Conservation (phyloP, 2,888 invertebrate species). For the Oligia strigilis region DNA sequence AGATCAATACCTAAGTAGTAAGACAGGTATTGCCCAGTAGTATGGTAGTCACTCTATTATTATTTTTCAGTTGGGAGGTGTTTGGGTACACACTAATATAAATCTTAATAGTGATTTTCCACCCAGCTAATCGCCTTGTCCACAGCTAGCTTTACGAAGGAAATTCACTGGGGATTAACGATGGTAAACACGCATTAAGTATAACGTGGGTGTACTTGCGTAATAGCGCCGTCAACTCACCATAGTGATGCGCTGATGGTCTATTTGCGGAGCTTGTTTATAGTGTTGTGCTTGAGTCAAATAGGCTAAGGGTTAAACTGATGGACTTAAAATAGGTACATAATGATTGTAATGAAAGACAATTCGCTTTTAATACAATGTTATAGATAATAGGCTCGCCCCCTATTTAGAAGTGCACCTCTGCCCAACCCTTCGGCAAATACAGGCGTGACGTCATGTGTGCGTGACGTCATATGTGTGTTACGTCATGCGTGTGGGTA, state of each 20-base stretch:
- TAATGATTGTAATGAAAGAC: not conserved
- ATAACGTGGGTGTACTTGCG: conserved; percentile 21
- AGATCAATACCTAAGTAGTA: not conserved
- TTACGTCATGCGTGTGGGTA: no score
- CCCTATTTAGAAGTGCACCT: no score
- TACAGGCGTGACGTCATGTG: no score
- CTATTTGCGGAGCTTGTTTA: not conserved
- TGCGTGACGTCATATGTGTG: no score
- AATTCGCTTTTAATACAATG: not conserved
- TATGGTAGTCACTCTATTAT: not conserved
- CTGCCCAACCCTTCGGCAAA: no score
- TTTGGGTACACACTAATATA: no score
- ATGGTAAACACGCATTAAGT: conserved; percentile 53
- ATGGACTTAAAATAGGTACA: not conserved
- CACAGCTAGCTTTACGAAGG: conserved; percentile 18
- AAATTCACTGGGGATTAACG: conserved; percentile 53
- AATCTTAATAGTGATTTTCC: not conserved
- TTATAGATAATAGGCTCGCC: not conserved
- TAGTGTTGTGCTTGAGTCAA: conserved; percentile 32
- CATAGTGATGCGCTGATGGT: conserved; percentile 45
- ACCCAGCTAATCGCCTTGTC: not conserved
- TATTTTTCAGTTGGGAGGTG: not conserved
- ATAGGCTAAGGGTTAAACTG: not conserved
- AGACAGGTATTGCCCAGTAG: not conserved
- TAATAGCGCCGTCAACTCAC: conserved; percentile 35